Percentiles rank a stretch among this genome's conserved stretches.
Evolutionary conservation across 1,140 invertebrate genomes (phyloP).

Genomic region (Cyphomyrmex costatus): DNA sequence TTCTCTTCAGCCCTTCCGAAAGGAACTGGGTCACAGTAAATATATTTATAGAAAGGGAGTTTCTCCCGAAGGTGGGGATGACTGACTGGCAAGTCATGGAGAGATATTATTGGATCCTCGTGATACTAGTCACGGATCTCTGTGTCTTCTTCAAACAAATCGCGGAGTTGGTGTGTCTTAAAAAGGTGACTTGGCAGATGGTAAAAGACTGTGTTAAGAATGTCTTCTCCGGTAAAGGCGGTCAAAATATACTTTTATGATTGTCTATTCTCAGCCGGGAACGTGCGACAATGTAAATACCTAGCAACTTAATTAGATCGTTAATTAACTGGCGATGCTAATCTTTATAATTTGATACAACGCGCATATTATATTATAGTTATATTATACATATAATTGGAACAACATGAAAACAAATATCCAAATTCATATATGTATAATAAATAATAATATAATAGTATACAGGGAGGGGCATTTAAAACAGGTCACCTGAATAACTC

Average conservation of each 20-base stretch:
- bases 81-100: conserved; percentile 60
- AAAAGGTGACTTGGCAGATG: conserved; percentile 24
- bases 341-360: neutral
- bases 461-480: no score
- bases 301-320: conserved; percentile 23
- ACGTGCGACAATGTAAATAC: conserved; percentile 5
- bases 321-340: neutral
- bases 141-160: conserved; percentile 60
- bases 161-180: conserved; percentile 1
- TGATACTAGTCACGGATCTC: conserved; percentile 41
- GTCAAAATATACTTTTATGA: conserved; percentile 29
- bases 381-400: neutral
- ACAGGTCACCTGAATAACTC: no score
- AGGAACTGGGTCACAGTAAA: conserved; percentile 62
- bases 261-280: neutral
- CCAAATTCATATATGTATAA: neutral
- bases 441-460: no score
- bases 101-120: conserved; percentile 71
- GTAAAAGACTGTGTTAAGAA: conserved; percentile 44
- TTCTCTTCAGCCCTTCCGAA: conserved; percentile 35
- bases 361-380: no score
- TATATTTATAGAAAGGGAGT: conserved; percentile 74
- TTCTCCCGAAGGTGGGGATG: conserved; percentile 36
- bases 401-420: neutral
- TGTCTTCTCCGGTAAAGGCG: neutral